These are phyloP conservation scores for Papilio aristodemus DNA, from an alignment of 1,140 invertebrate genomes.

Conservation along the genomic window DNA sequence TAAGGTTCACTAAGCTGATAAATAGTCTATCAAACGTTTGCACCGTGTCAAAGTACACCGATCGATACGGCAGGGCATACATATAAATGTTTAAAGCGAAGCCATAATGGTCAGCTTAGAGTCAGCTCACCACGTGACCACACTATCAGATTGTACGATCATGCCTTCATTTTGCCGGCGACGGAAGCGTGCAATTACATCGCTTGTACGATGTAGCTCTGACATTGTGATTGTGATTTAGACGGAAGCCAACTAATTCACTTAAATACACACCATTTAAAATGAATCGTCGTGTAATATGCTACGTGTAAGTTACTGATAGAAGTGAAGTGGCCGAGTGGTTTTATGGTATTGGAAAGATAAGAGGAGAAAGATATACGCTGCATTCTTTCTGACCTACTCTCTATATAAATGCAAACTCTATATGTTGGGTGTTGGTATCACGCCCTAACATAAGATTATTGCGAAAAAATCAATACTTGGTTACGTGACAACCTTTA, in stretches of 20 bases:
- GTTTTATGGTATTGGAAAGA: no score
- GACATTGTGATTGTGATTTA: conserved; percentile 48
- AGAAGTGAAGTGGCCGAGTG: no score
- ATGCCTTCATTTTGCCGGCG: conserved; percentile 57
- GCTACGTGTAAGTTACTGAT: no score
- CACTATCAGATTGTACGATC: conserved; percentile 55
- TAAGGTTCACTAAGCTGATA: conserved; percentile 1
- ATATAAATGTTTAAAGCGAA: conserved; percentile 69
- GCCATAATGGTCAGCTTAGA: conserved; percentile 63
- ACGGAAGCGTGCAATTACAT: conserved; percentile 66
- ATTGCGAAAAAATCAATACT: not conserved
- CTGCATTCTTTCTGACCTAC: not conserved
- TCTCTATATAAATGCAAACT: no score
- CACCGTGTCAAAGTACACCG: conserved; percentile 42
- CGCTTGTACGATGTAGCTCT: conserved; percentile 34
- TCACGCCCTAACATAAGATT: not conserved
- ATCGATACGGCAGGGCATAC: conserved; percentile 58
- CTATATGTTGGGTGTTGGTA: no score
- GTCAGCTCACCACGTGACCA: conserved; percentile 47
- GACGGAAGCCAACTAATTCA: conserved; percentile 40
- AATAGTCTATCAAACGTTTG: conserved; percentile 30
- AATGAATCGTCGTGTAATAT: not conserved
- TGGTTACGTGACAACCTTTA: no score
- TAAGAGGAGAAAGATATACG: no score
- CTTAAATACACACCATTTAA: conserved; percentile 21